A percentile compares a stretch with the other conserved stretches of the same genome.
Evolutionary conservation across 2,797 vertebrate genomes (phyloP).

Genomic region (Semaprochilodus insignis): DNA sequence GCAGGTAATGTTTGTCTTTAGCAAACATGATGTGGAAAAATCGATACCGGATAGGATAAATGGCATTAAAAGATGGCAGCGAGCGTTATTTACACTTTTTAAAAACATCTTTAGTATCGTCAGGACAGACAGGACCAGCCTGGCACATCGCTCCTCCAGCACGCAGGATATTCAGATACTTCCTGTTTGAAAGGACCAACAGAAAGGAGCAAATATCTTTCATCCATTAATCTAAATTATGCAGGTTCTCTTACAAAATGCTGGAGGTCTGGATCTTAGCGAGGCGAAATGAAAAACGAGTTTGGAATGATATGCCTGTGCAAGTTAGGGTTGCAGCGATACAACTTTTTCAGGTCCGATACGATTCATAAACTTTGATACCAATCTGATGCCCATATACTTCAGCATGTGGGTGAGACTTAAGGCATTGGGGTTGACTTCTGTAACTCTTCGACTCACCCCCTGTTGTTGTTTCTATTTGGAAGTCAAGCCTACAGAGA

Average conservation of each 20-base stretch:
- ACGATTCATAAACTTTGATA: too few species aligned
- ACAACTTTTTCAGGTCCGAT: too few species aligned
- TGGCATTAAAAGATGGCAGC: conserved; percentile 64
- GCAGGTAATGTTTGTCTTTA: conserved; percentile 83
- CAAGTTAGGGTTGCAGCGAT: too few species aligned
- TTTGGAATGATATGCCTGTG: neutral
- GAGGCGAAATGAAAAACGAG: neutral
- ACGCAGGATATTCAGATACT: conserved; percentile 49
- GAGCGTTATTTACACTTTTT: conserved; percentile 67
- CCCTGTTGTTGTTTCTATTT: too few species aligned
- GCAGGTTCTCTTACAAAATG: neutral
- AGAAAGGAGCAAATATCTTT: conserved; percentile 22
- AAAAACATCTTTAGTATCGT: conserved; percentile 61
- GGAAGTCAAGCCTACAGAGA: too few species aligned
- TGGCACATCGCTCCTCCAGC: conserved; percentile 25
- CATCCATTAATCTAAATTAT: conserved; percentile 7
- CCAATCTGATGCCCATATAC: too few species aligned
- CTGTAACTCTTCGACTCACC: too few species aligned
- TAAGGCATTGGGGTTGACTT: too few species aligned
- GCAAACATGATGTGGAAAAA: conserved; percentile 77
- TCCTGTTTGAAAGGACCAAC: conserved; percentile 25
- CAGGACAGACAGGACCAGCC: conserved; percentile 49
- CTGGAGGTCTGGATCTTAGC: neutral
- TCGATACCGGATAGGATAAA: conserved; percentile 74
- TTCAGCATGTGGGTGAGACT: too few species aligned